Evolutionary conservation across 2,888 invertebrate genomes (phyloP), one percentile per base, ranked within the genome.

Genomic region (Esperia sulphurella): DNA sequence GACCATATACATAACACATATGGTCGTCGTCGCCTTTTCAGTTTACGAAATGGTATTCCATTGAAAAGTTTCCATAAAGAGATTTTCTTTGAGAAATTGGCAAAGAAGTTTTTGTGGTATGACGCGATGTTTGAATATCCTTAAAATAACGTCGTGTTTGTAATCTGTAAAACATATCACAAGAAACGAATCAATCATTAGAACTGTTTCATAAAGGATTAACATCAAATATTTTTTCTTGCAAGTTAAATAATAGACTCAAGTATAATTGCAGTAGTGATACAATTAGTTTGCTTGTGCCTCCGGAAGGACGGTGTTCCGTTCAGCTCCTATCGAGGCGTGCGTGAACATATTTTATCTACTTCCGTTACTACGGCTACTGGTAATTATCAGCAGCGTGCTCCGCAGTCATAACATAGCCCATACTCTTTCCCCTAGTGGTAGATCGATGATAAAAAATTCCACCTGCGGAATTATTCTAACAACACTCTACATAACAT

Each of bases 331-430:
- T 73, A 79, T 79, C 75, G 75, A 75, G 76, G 73, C 75, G 82
- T 89, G 88, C 87, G 88, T 87, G 85, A 80, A 84, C 76, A 83
- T 85, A 87, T 85, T 85, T 84, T 81, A 83, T 83, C 85, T 74
- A 66, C 72, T 76, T 83, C 85, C 83, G 75, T 65, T 59, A 64
- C 59, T 55, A 66, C 70, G 68, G 68, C 79, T 71, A 66, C 64
- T 60, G 63, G 79, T 76, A 84, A 84, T 87, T 87, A 87, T 83
- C 76, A 68, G 58, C 69, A 67, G 77, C 85, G 82, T 85, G 83
- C 65, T 82, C 61, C 63, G 68, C 65, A 72, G 75, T 81, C 83
- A 86, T 87, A 87, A 83, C 63, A 58, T 57, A 67, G 61, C 57
- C 67, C 66, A 55, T 59, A 59, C 60, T 62, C 57, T 63, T 35